Evolutionary conservation across 2,888 invertebrate species (phyloP).

Genomic region (Sthenelais limicola): DNA sequence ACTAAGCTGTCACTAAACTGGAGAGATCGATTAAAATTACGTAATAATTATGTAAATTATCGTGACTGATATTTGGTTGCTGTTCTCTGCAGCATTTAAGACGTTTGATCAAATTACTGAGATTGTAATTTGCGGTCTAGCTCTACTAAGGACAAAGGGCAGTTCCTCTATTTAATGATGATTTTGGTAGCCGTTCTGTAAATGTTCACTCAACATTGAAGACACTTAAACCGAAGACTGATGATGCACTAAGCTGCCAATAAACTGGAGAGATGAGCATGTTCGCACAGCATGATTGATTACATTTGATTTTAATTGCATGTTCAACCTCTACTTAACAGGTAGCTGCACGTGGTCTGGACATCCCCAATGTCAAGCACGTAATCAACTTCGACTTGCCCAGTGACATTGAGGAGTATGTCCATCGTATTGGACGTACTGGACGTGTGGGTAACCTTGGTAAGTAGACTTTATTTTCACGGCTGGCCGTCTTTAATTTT

Average conservation of each 20-base stretch:
- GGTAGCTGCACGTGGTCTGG: slow-evolving; percentile 93
- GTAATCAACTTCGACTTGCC: slow-evolving; percentile 99
- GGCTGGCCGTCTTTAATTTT: neutral
- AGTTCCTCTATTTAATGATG: too few relatives aligned
- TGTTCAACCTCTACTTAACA: slow-evolving; percentile 25
- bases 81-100: too few relatives aligned
- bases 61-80: too few relatives aligned
- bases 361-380: slow-evolving; percentile 99
- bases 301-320: neutral
- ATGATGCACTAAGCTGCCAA: too few relatives aligned
- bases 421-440: slow-evolving; percentile 97
- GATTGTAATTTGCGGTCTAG: too few relatives aligned
- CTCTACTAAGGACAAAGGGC: too few relatives aligned
- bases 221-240: neutral
- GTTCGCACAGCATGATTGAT: neutral
- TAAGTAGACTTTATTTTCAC: slow-evolving; percentile 61
- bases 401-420: slow-evolving; percentile 99
- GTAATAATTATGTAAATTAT: too few relatives aligned
- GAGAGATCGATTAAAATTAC: too few relatives aligned
- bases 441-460: slow-evolving; percentile 99
- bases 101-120: too few relatives aligned
- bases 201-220: too few relatives aligned
- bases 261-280: neutral
- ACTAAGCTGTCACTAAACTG: too few relatives aligned
- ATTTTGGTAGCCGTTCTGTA: too few relatives aligned